phyloP scores from a whole-genome alignment of 1,140 invertebrate species.

The Meloidogyne floridensis region DNA sequence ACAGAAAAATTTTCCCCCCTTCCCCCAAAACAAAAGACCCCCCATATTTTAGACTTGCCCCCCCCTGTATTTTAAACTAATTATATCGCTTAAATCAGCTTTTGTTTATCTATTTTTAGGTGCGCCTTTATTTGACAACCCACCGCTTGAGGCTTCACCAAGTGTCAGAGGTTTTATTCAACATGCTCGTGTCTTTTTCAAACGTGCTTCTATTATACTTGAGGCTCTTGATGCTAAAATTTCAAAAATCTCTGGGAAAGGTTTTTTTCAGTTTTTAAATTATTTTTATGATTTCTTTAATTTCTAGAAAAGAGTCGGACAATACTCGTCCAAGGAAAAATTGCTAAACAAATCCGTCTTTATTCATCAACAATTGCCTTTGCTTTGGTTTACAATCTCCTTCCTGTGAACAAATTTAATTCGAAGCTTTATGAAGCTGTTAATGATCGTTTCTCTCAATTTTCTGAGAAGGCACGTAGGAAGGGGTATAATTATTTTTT shows the following conservation, averaged over 20 bases:
- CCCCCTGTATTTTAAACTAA: too few relatives aligned
- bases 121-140: conserved; percentile 32
- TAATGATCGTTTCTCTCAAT: conserved; percentile 14
- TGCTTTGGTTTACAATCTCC: conserved; percentile 29
- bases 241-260: conserved; percentile 9
- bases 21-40: too few relatives aligned
- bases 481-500: background rate
- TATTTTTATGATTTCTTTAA: background rate
- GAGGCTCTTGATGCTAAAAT: conserved; percentile 23
- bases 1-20: too few relatives aligned
- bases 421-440: conserved; percentile 22
- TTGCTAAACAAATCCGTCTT: conserved; percentile 21
- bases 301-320: conserved; percentile 30
- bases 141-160: conserved; percentile 29
- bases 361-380: conserved; percentile 36
- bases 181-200: conserved; percentile 37
- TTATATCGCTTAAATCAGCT: background rate
- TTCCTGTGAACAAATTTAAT: conserved; percentile 27
- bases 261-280: background rate
- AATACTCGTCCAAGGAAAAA: conserved; percentile 27
- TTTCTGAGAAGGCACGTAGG: conserved; percentile 16
- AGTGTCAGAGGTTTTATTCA: conserved; percentile 34
- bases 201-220: conserved; percentile 37
- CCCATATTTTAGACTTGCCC: too few relatives aligned
- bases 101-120: conserved; percentile 14